Evolutionary conservation across 2,113 vertebrate species (phyloP), one percentile per base, ranked within the genome.

Genomic region (Microtus montanus): DNA sequence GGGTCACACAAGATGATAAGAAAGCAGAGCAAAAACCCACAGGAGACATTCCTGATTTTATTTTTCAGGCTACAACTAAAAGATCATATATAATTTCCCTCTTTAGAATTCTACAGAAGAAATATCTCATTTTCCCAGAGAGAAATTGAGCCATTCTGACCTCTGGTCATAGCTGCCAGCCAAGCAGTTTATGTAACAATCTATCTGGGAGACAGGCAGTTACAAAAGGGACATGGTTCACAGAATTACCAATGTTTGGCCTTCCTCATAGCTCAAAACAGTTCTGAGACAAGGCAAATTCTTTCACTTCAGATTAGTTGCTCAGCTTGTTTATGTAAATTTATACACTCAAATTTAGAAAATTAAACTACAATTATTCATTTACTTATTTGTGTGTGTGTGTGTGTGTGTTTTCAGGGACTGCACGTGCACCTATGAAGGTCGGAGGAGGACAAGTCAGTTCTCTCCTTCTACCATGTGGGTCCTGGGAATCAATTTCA

Each of bases 101-200:
- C 41, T 91, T 92, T 86, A 87, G 49, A 94, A 91, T 96, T 94
- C 66, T 82, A 87, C 30, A 73, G 73, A 96, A 93, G 89, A 91
- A 84, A 91, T 58, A 87, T 35, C 64, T 89, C 47, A 93, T 87
- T 96, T 95, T 95, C 94, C 82, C 49, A 80, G 88, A 89, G 83
- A 96, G 64, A 84, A 94, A 91, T 0, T 17, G 87, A 94, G 87
- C 38, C 84, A 87, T n/a, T 87, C 70, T 96, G 87, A 94, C 61
- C 95, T 96, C 92, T 0, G 3, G 71, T 82, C 66, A 92, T 87
- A 78, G 85, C 95, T 82, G 52, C 24, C 41, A 87, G 64, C 95
- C 95, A 96, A 91, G 44, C 4, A 89, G 74, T 91, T 96, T 92
- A 95, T 61, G 61, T 88, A 95, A 83, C 61, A 41, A 94, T 83